A percentile compares a stretch with the other conserved stretches of the same genome.
Conservation (phyloP, 2,113 vertebrate species). For the Chiloscyllium plagiosum region DNA sequence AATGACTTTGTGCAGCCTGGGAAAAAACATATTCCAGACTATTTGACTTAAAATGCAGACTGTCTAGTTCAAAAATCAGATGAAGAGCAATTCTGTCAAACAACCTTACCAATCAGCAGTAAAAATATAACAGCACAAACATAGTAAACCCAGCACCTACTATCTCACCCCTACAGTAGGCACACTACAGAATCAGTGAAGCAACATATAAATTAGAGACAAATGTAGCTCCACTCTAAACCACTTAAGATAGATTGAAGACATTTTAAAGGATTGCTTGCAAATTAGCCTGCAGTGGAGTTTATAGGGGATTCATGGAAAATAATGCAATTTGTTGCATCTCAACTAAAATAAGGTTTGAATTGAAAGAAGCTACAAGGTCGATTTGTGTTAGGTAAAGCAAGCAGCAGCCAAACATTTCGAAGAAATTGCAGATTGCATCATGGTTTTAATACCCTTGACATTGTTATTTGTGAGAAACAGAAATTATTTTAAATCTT, state of each 20-base stretch:
- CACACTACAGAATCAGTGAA: background rate
- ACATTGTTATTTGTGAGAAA: background rate
- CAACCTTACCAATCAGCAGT: background rate
- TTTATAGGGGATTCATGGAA: background rate
- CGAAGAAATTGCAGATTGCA: background rate
- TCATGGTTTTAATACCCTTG: background rate
- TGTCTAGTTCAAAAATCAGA: background rate
- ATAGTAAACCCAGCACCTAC: background rate
- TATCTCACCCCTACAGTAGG: background rate
- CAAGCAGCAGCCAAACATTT: background rate
- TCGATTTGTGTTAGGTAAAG: background rate
- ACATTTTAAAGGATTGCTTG: background rate
- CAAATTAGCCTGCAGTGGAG: conserved; percentile 17
- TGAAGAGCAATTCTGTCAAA: background rate
- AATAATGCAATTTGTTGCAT: background rate
- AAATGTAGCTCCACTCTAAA: background rate
- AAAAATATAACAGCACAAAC: background rate
- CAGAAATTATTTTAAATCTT: conserved; percentile 4
- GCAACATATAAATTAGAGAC: background rate
- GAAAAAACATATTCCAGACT: background rate
- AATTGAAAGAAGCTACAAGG: background rate
- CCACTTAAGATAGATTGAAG: conserved; percentile 19
- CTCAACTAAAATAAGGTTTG: background rate
- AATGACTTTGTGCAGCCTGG: background rate
- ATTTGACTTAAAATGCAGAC: background rate